phyloP scores from a whole-genome alignment of 2,113 vertebrate genomes.

The Edolisoma coerulescens region DNA sequence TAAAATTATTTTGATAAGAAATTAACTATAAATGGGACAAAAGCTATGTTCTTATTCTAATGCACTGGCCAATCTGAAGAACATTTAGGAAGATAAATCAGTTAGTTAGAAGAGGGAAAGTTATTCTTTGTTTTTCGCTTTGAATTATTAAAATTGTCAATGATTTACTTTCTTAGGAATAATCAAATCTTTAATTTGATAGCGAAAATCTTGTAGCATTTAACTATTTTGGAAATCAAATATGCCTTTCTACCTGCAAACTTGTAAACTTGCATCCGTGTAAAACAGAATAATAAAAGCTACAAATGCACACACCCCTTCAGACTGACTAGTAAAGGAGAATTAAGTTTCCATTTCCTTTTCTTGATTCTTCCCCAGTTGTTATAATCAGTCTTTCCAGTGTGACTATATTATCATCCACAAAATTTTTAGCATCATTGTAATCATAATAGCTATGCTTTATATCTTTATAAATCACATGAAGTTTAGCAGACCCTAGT shows the following conservation, averaged over 20 bases:
- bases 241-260: not conserved
- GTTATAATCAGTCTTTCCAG: conserved; percentile 31
- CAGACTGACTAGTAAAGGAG: not conserved
- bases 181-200: not conserved
- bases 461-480: conserved; percentile 70
- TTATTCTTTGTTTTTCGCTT: not conserved
- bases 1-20: not conserved
- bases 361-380: conserved; percentile 32
- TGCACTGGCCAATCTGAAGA: not conserved
- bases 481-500: conserved; percentile 50
- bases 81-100: not conserved
- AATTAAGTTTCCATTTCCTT: conserved; percentile 38
- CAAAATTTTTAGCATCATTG: conserved; percentile 64
- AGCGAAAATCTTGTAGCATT: not conserved
- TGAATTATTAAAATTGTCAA: not conserved
- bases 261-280: not conserved
- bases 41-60: not conserved
- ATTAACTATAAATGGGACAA: not conserved
- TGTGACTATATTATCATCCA: conserved; percentile 52
- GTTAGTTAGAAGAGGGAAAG: not conserved
- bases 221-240: not conserved
- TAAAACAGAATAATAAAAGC: not conserved
- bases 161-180: not conserved
- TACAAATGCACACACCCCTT: not conserved
- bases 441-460: conserved; percentile 68